Percentiles rank a stretch among this genome's conserved stretches.
phyloP scores from a whole-genome alignment of 2,888 invertebrate genomes.

The Phlogophora meticulosa region DNA sequence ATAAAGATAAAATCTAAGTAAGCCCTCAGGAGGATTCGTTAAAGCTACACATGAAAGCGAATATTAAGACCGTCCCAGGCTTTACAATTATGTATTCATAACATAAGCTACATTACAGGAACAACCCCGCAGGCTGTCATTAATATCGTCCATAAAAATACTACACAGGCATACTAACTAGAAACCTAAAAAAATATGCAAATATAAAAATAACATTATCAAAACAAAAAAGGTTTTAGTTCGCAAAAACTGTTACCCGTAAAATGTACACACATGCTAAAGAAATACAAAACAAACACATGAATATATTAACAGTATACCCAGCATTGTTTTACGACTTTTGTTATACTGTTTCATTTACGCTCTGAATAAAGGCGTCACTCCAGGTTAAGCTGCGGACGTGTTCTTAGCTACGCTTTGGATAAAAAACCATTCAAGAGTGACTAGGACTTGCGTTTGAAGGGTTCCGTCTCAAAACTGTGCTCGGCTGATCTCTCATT shows the following conservation, averaged over 20 bases:
- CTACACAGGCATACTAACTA: conserved; percentile 15
- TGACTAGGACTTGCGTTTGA: too few species aligned
- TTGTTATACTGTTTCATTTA: conserved; percentile 51
- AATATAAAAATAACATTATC: conserved; percentile 32
- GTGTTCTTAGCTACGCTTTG: too few species aligned
- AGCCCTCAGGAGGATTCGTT: conserved; percentile 13
- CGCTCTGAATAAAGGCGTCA: conserved; percentile 5
- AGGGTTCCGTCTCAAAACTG: too few species aligned
- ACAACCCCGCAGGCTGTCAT: conserved; percentile 21
- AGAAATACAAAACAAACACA: conserved; percentile 56
- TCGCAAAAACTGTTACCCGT: conserved; percentile 24
- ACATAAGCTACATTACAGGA: neutral
- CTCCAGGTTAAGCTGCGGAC: neutral
- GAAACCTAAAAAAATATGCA: conserved; percentile 15
- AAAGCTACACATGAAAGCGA: neutral
- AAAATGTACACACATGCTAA: conserved; percentile 39
- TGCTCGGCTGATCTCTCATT: too few species aligned
- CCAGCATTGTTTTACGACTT: conserved; percentile 57
- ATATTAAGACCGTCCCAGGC: conserved; percentile 9
- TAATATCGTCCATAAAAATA: conserved; percentile 26
- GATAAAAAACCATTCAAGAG: neutral
- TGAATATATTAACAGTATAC: conserved; percentile 60
- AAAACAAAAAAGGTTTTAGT: conserved; percentile 46
- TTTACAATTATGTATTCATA: conserved; percentile 15
- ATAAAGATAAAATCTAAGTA: conserved; percentile 43